Evolutionary conservation across 2,888 invertebrate genomes (phyloP).

Genomic region (Agriotes lineatus): DNA sequence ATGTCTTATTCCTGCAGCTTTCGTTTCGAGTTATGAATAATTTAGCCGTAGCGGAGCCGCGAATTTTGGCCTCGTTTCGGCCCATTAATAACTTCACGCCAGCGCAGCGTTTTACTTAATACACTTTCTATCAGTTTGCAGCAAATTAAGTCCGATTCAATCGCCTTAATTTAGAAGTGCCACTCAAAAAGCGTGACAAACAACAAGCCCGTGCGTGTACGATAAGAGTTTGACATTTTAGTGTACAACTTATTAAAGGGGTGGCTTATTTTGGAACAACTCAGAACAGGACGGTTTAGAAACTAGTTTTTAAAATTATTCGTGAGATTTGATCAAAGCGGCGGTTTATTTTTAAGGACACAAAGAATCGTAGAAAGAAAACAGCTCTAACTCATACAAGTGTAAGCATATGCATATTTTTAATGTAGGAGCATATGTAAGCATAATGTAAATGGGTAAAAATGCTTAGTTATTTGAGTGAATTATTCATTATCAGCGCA

Average conservation of each 20-base stretch:
- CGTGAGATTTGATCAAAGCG: constrained; percentile 24
- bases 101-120: background rate
- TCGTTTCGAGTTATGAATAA: too few species aligned
- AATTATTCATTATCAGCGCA: constrained; percentile 52
- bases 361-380: constrained; percentile 12
- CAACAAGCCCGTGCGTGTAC: constrained; percentile 17
- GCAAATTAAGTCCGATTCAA: constrained; percentile 19
- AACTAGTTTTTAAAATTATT: background rate
- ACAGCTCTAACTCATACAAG: constrained; percentile 14
- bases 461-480: constrained; percentile 42
- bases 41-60: too few species aligned
- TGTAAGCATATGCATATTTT: constrained; percentile 30
- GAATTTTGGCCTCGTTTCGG: too few species aligned
- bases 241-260: constrained; percentile 5
- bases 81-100: background rate
- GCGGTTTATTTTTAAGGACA: too few species aligned
- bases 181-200: constrained; percentile 25
- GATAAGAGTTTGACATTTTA: constrained; percentile 20
- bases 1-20: too few species aligned
- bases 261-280: too few species aligned
- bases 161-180: constrained; percentile 21
- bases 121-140: constrained; percentile 10
- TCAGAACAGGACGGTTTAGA: background rate
- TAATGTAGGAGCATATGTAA: constrained; percentile 37
- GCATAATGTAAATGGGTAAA: constrained; percentile 38